phyloP scores from a whole-genome alignment of 2,888 invertebrate species.

The Leucania comma region DNA sequence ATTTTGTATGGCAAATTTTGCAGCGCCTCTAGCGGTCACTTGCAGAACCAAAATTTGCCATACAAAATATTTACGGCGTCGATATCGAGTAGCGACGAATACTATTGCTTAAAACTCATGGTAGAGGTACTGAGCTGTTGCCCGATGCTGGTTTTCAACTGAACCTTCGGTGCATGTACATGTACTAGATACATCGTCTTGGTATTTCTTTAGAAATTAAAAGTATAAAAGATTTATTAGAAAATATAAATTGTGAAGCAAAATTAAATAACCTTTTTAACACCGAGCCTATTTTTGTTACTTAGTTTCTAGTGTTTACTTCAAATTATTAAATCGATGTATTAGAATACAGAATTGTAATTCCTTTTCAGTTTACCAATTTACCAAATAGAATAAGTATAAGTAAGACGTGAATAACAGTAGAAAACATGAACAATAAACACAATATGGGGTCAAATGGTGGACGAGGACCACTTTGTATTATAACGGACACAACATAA shows the following conservation, averaged over 20 bases:
- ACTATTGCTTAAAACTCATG: no score
- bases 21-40: no score
- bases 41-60: no score
- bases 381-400: constrained; percentile 5
- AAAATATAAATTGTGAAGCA: not conserved
- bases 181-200: no score
- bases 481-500: constrained; percentile 19
- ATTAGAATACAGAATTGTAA: not conserved
- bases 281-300: not conserved
- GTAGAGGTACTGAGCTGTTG: no score
- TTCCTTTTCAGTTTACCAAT: not conserved
- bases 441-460: constrained; percentile 7
- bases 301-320: not conserved
- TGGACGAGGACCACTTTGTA: constrained; percentile 3
- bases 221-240: not conserved
- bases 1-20: no score
- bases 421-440: constrained; percentile 21
- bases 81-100: no score
- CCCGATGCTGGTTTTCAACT: no score
- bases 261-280: not conserved
- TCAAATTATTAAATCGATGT: not conserved
- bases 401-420: constrained; percentile 4
- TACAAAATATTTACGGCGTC: no score
- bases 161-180: no score
- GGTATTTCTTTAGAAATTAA: not conserved